These are phyloP conservation scores for Peromyscus eremicus DNA, from an alignment of 2,797 vertebrate species.

Conservation along the genomic window DNA sequence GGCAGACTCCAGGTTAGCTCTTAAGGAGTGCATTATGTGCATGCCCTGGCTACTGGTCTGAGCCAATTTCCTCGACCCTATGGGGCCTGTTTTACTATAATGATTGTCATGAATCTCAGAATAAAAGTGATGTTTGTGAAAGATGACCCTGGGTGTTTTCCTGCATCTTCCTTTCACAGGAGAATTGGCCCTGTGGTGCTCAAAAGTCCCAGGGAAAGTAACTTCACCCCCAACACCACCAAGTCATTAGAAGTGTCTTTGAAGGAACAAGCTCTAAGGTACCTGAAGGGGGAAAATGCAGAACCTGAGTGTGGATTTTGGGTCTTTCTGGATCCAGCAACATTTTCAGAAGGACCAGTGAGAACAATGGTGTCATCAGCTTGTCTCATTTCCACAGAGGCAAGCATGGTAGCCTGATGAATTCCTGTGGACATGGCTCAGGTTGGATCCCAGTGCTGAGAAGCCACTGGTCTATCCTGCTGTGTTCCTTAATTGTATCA, in stretches of 20 bases:
- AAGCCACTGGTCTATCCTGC: background rate
- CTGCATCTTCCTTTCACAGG: background rate
- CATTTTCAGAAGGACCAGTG: background rate
- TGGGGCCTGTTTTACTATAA: too few species aligned
- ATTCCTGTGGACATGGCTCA: too few species aligned
- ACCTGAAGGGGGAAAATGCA: too few species aligned
- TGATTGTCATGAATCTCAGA: background rate
- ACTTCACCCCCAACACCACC: background rate
- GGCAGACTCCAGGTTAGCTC: too few species aligned
- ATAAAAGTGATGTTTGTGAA: background rate
- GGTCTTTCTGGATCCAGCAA: background rate
- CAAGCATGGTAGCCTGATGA: background rate
- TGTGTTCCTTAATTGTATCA: too few species aligned
- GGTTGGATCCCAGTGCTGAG: background rate
- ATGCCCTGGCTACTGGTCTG: too few species aligned
- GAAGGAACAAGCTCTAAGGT: background rate
- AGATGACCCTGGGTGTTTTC: background rate
- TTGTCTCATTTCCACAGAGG: background rate
- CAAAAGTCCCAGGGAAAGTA: background rate
- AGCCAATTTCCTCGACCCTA: too few species aligned
- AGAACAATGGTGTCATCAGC: background rate
- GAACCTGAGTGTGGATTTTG: background rate
- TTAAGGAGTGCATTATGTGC: too few species aligned
- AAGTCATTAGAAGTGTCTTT: background rate
- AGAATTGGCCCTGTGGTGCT: background rate